Conservation (phyloP, 2,113 vertebrate genomes). For the Silurus glanis region DNA sequence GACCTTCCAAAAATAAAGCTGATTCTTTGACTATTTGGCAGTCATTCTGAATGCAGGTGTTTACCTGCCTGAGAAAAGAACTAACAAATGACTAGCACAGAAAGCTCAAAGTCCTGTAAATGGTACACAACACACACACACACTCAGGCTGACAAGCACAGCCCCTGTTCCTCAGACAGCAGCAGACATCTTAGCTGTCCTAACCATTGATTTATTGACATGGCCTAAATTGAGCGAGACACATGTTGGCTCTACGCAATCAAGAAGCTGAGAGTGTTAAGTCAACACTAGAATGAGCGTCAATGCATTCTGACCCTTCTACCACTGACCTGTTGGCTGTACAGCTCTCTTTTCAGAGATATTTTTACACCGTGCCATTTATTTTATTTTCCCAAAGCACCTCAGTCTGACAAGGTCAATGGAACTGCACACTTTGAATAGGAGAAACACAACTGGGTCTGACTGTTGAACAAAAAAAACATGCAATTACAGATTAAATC, state of each 20-base stretch:
- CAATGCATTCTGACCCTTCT: neutral
- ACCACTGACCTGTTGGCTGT: neutral
- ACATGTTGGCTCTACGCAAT: constrained; percentile 12
- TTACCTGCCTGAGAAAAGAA: constrained; percentile 3
- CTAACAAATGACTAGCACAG: constrained; percentile 35
- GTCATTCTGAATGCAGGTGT: constrained; percentile 15
- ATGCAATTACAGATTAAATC: constrained; percentile 11
- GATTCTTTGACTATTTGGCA: constrained; percentile 12
- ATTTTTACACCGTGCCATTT: constrained; percentile 11
- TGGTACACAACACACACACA: constrained; percentile 5
- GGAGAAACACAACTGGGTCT: constrained; percentile 39
- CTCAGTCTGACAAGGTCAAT: constrained; percentile 3
- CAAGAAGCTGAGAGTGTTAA: constrained; percentile 1
- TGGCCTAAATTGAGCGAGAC: constrained; percentile 29
- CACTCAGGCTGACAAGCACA: neutral
- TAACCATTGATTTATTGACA: constrained; percentile 41
- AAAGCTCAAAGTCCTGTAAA: neutral
- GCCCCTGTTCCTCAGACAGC: neutral
- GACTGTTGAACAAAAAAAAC: constrained; percentile 17
- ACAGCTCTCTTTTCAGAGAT: neutral
- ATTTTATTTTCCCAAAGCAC: neutral
- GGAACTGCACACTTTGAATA: constrained; percentile 13
- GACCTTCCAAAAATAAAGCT: constrained; percentile 24
- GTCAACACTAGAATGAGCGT: constrained; percentile 33
- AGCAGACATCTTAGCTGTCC: constrained; percentile 12